Evolutionary conservation across 2,113 vertebrate species (phyloP), one percentile per base, ranked within the genome.

Genomic region (Suricata suricatta): DNA sequence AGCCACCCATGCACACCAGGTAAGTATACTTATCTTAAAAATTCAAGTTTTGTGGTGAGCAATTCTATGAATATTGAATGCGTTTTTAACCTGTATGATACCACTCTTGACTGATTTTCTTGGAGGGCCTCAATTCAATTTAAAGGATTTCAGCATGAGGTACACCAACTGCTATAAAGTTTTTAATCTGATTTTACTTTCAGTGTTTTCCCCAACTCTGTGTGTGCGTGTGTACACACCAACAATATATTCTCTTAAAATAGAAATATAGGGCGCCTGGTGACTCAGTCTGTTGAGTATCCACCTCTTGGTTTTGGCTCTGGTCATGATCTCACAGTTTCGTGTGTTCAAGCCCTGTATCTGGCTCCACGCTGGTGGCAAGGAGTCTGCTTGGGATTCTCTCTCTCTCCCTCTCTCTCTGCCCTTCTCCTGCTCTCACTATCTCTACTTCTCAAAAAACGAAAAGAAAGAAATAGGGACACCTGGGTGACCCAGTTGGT

Each of bases 51-150:
- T 54, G 15, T 60, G 38, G 4, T 80, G 27, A 90, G 31, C 23
- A 94, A 86, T 41, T 95, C 52, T 84, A 72, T 57, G 44, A 90
- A 60, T 52, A 60, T 13, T 90, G 60, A 87, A 68, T 50, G 23
- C n/a, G 15, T 93, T 92, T 92, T 93, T 93, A 64, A 88, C 50
- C 12, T 71, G 16, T 87, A 71, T 44, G 29, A 93, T 76, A 87
- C 5, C 38, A 83, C 6, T 1, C 12, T 83, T 81, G 68, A 82
- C 12, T 95, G 25, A 66, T 41, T 79, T 83, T 94, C 81, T 50
- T n/a, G 23, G 38, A 71, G 12, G 16, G 7, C 38, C 14, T 74
- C 57, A 5, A 5, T 64, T 94, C 47, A 74, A 19, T 74, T 76
- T 91, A 79, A 96, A 93, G 50, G 16, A 63, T 90, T 68, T 85